Evolutionary conservation across 2,797 vertebrate genomes (phyloP).

Genomic region (Sparidentex hasta): DNA sequence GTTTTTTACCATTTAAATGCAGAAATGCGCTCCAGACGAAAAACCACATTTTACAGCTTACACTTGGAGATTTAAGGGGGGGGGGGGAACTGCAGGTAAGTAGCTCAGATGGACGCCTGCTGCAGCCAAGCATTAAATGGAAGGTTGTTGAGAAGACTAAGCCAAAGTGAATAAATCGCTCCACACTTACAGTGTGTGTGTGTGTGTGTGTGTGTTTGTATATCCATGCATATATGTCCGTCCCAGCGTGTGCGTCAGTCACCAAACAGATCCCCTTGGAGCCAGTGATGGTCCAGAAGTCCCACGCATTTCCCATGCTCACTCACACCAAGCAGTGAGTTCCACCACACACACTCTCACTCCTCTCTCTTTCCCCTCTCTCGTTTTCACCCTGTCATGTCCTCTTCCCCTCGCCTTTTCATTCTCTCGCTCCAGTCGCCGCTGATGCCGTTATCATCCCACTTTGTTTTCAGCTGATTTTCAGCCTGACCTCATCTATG

Average conservation of each 20-base stretch:
- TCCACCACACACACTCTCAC: slow-evolving; percentile 73
- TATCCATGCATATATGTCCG: neutral
- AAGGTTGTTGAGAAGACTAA: slow-evolving; percentile 1
- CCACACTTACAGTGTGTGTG: slow-evolving; percentile 19
- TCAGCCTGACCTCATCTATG: slow-evolving; percentile 81
- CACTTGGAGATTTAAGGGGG: neutral
- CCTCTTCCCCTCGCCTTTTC: slow-evolving; percentile 67
- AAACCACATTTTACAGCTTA: neutral
- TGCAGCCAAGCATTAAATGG: slow-evolving; percentile 16
- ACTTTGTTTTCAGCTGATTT: slow-evolving; percentile 80
- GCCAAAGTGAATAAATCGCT: slow-evolving; percentile 24
- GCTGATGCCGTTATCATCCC: slow-evolving; percentile 73
- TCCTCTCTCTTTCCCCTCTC: slow-evolving; percentile 54
- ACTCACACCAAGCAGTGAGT: slow-evolving; percentile 84
- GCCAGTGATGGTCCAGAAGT: slow-evolving; percentile 77
- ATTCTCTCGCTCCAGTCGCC: slow-evolving; percentile 61
- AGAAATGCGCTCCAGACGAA: neutral
- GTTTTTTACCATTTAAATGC: slow-evolving; percentile 14
- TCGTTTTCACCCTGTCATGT: slow-evolving; percentile 67
- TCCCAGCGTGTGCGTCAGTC: slow-evolving; percentile 46
- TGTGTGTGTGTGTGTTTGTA: slow-evolving; percentile 20
- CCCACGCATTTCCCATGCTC: slow-evolving; percentile 89
- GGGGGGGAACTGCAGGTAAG: neutral
- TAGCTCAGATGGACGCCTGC: slow-evolving; percentile 1
- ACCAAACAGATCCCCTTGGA: slow-evolving; percentile 75